Conservation (phyloP, 2,888 invertebrate species). For the Auanema sp. region DNA sequence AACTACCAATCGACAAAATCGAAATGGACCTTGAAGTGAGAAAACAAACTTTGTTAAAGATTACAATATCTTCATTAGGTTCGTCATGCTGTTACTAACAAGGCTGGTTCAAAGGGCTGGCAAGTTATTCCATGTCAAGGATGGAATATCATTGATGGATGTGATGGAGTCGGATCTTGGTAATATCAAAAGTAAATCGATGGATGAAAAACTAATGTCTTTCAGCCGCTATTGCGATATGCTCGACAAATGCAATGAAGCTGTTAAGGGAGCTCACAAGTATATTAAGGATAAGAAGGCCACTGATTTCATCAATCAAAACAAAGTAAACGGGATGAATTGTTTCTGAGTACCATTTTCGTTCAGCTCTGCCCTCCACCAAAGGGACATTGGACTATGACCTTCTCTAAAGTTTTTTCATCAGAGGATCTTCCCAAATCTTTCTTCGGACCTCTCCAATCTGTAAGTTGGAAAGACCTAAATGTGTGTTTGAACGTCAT, state of each 20-base stretch:
- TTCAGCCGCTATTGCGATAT: slow-evolving; percentile 63
- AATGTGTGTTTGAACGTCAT: no score
- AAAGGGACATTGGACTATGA: slow-evolving; percentile 64
- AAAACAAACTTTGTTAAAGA: background rate
- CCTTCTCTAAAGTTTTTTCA: slow-evolving; percentile 64
- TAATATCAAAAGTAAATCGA: slow-evolving; percentile 9
- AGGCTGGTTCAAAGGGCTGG: slow-evolving; percentile 62
- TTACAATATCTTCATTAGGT: slow-evolving; percentile 26
- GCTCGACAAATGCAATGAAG: slow-evolving; percentile 63
- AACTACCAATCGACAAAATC: slow-evolving; percentile 61
- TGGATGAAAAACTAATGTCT: slow-evolving; percentile 7
- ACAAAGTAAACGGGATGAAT: slow-evolving; percentile 31
- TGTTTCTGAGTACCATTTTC: background rate
- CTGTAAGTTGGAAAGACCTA: slow-evolving; percentile 39
- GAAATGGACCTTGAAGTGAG: slow-evolving; percentile 63
- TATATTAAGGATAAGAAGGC: slow-evolving; percentile 62
- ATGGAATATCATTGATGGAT: slow-evolving; percentile 64
- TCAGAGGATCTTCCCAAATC: slow-evolving; percentile 63
- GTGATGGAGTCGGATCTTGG: slow-evolving; percentile 65
- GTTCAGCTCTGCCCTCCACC: slow-evolving; percentile 41
- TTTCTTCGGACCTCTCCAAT: slow-evolving; percentile 64
- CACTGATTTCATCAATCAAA: slow-evolving; percentile 52
- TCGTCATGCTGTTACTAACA: slow-evolving; percentile 61
- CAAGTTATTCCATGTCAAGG: slow-evolving; percentile 64
- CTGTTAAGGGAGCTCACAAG: slow-evolving; percentile 62